Base-by-base conservation (phyloP, 2,113 vertebrate genomes). In the Numida meleagris region DNA sequence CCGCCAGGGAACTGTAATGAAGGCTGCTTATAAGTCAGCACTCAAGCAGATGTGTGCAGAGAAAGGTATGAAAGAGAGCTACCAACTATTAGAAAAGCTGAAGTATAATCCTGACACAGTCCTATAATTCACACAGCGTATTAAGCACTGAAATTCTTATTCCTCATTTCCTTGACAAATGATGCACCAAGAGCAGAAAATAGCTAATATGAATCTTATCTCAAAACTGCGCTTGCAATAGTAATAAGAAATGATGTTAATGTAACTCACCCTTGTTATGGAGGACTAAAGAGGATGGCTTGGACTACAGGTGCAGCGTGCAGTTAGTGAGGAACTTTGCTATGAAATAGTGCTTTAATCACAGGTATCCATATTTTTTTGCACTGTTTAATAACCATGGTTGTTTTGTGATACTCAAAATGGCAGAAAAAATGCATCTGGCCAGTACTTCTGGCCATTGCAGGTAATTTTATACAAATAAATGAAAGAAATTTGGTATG, bases 151-250 rank as follows among this genome's bases (percentile, higher is more conserved):
- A 83, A 94, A 96, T 92, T 87, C 95, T 91, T 94, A 88, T 86
- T 86, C 80, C 96, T 97, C 89, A 84, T 98, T 97, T 97, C 96
- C 93, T 89, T 97, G 96, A 97, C 12, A 20, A 95, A 97, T 42
- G 88, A 81, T 33, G 92, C 90, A 80, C 92, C 91, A 82, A 90
- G 94, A 94, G 88, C 77, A 89, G 85, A 86, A 90, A 95, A 94
- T 81, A 88, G 82, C 88, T 34, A 55, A 82, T 91, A 87, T 95
- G 96, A 97, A 93, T 97, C 96, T 96, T 85, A 4, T 42, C 55
- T 78, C 43, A 86, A 29, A 89, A 68, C 85, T 57, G 51, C n/a
- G 77, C 70, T 93, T 34, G 14, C 80, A 55, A 42, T 6, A 58
- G 85, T 89, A 93, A 92, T 88, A 89, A 75, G 74, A 40, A 86